Conservation (phyloP, 2,888 invertebrate species). For the Tetramorium bicarinatum region DNA sequence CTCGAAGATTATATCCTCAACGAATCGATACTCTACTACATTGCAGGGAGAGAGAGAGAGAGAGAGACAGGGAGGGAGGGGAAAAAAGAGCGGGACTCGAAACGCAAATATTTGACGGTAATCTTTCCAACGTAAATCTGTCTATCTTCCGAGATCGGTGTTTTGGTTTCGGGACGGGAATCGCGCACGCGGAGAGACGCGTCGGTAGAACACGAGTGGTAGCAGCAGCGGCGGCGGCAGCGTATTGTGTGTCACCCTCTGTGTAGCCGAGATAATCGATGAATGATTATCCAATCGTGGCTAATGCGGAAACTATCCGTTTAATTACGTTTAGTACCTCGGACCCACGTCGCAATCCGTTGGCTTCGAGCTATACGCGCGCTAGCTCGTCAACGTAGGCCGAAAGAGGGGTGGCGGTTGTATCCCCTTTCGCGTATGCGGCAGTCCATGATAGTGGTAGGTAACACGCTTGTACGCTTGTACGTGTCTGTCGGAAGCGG, state of each 20-base stretch:
- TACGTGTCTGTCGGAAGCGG: slow-evolving; percentile 51
- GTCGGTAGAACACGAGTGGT: slow-evolving; percentile 41
- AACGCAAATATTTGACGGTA: slow-evolving; percentile 70
- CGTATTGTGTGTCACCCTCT: slow-evolving; percentile 75
- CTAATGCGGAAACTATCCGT: slow-evolving; percentile 86
- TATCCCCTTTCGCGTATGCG: slow-evolving; percentile 53
- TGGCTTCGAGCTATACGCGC: slow-evolving; percentile 73
- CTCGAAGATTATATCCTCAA: slow-evolving; percentile 28
- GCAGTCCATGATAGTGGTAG: slow-evolving; percentile 54
- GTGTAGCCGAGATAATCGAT: slow-evolving; percentile 83
- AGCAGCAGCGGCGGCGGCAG: slow-evolving; percentile 19
- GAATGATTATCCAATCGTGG: slow-evolving; percentile 85
- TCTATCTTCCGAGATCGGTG: slow-evolving; percentile 58
- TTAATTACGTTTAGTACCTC: slow-evolving; percentile 85
- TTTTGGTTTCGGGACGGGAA: slow-evolving; percentile 44
- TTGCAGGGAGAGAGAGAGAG: neutral
- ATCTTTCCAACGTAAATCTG: slow-evolving; percentile 69
- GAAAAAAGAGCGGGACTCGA: neutral
- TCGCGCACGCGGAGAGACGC: slow-evolving; percentile 26
- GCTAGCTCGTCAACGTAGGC: slow-evolving; percentile 58
- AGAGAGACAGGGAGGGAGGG: too few relatives aligned
- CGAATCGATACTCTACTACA: slow-evolving; percentile 23
- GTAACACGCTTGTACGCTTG: slow-evolving; percentile 53
- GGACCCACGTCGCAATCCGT: slow-evolving; percentile 76
- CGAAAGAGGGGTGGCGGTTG: slow-evolving; percentile 33